Base-by-base conservation (phyloP, 2,888 invertebrate species). In the Nyleta sp. region DNA sequence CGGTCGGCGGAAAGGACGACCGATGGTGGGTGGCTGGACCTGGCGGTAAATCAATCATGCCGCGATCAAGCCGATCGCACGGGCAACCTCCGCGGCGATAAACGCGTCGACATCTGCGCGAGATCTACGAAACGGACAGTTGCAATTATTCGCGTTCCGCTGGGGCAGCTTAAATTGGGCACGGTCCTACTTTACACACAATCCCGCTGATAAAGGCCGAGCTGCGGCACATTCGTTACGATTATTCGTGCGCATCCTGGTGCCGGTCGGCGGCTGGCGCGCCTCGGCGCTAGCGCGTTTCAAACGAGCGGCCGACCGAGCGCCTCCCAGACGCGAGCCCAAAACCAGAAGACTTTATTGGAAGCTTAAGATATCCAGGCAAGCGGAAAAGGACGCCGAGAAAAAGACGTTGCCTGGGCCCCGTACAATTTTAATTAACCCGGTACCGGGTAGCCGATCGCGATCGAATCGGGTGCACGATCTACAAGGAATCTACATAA, bases 401-500 rank as follows among this genome's bases (percentile, higher is more conserved):
- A 70, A 78, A 74, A 67, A 67, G 76, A 81, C 71, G 67, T 80
- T 76, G 55, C 57, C 42, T 53, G 55, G 76, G 76, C 50, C 76
- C 83, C 84, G 86, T 89, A 89, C 90, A 88, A 91, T 91, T 91
- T 91, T 91, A 91, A 91, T 91, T 90, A 91, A 90, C 88, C 89
- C 88, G 88, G 86, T 89, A 89, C 88, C 88, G 87, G 89, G 88
- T 87, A 88, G 87, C 88, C 87, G 90, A 91, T 91, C 90, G 90
- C 90, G 89, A 91, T 91, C 90, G 89, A 90, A 91, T 91, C 90
- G 90, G 90, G 90, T 90, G 90, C 90, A 91, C 90, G 90, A 91
- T 91, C 90, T 91, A 91, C 90, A 91, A 90, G 90, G 90, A 91
- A 91, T 91, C 90, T 90, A 90, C 90, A 90, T 90, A 90, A 90